Base-by-base conservation (phyloP, 2,113 vertebrate species). In the Vulpes vulpes region DNA sequence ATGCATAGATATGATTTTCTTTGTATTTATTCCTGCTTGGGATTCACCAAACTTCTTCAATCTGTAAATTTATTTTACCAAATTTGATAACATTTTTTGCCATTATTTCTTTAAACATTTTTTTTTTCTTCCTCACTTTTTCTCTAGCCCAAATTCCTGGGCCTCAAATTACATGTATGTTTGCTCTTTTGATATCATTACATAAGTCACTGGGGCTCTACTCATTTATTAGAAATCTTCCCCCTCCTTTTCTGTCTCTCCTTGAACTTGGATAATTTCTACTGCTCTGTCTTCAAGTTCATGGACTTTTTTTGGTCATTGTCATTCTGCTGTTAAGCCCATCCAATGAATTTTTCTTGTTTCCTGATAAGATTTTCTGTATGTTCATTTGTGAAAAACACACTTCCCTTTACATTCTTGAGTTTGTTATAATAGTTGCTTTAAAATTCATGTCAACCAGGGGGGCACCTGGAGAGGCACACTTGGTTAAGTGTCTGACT, bases 201-300 rank as follows among this genome's bases (percentile, higher is more conserved):
- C n/a, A 43, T 43, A 82, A 49, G 78, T 73, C 78, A n/a, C 78
- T 73, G 17, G 49, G 64, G 8, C 43, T 38, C 43, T 73, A 16
- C 49, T 95, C 35, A 23, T n/a, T 43, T 81, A 53, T 78, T 65
- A 76, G 59, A 84, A 83, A 16, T 43, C 67, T 16, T 64, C 62
- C 53, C 30, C 49, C 12, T 49, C 25, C 32, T 60, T 38, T 62
- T 60, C n/a, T 91, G 14, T 43, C 25, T 96, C 11, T 89, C 64
- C n/a, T 95, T 94, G 1, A 73, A 25, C 57, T 74, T 62, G 64
- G 51, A 74, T 64, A 43, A 80, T 85, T 94, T 92, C 67, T 65
- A 23, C 65, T 53, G 59, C 27, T 93, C 49, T 89, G 27, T 79
- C 60, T 86, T 83, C n/a, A 55, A 22, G 38, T 85, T 89, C 53